Evolutionary conservation across 2,797 vertebrate species (phyloP), one percentile per base, ranked within the genome.

Genomic region (Brachyrhaphis roseni): DNA sequence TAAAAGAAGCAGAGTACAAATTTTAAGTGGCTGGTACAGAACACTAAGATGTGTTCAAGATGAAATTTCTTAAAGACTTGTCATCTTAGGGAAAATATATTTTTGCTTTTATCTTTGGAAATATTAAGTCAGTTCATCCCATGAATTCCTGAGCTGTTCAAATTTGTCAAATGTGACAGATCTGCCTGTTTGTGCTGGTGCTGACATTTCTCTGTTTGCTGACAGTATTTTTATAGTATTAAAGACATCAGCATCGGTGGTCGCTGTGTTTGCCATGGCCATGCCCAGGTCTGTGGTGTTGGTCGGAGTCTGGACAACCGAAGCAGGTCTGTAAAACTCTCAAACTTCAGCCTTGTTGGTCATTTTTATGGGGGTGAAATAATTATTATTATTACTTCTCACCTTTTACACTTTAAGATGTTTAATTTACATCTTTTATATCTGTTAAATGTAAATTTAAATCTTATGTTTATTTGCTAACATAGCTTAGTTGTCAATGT

Each of bases 221-320:
- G 4, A 81, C 90, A 99, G 98, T 99, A 99, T 92, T 99, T 96
- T 88, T 99, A 98, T 79, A 98, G 98, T 84, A 97, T 99, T 92
- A 98, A 98, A 93, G 98, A 98, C 90, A 97, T 99, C 95, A 98
- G 97, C 86, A 78, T 98, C 7, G 97, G 97, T 11, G 98, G 97
- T 45, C 95, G 94, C 43, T 98, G 98, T 87, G 97, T 97, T 84
- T 99, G 98, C 87, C 95, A 98, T 5, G 98, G 98, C 3, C 98
- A 99, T 26, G 97, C 98, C 6, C 95, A 97, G 80, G 90, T 87
- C 16, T 99, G 98, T 76, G 93, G 81, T 2, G 84, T 90, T 28
- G 83, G 90, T 8, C 91, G 89, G 73, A 90, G 91, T 82, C 75
- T 82, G 66, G 94, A 93, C 64, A 94, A 93, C 78, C 92, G 91